These are phyloP conservation scores for Standfussiana lucernea DNA, from an alignment of 2,888 invertebrate genomes.

Conservation along the genomic window DNA sequence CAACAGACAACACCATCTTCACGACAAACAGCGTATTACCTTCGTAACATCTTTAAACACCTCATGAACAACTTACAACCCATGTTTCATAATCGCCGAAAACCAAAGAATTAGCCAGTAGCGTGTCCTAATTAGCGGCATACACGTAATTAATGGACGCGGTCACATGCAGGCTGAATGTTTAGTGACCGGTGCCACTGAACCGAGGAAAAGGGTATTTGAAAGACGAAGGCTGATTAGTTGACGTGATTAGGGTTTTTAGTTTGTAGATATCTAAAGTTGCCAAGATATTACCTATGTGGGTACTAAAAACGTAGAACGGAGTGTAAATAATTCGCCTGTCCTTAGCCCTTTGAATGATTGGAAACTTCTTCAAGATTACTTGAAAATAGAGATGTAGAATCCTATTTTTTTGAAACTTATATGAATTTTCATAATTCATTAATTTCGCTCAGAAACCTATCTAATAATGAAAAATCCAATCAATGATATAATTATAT, in stretches of 20 bases:
- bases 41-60: neutral
- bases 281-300: neutral
- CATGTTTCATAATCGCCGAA: constrained; percentile 28
- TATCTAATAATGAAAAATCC: too few relatives aligned
- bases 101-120: constrained; percentile 34
- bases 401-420: too few relatives aligned
- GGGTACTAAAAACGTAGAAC: neutral
- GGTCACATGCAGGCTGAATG: constrained; percentile 34
- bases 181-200: constrained; percentile 38
- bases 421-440: too few relatives aligned
- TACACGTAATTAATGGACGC: constrained; percentile 44
- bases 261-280: neutral
- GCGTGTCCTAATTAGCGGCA: constrained; percentile 56
- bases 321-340: neutral
- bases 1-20: neutral
- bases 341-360: neutral
- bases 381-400: neutral
- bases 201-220: constrained; percentile 44
- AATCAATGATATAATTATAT: too few relatives aligned
- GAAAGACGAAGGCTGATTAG: constrained; percentile 28
- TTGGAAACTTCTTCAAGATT: neutral
- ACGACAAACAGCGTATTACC: neutral
- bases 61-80: neutral
- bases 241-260: constrained; percentile 9
- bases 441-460: too few relatives aligned